Percentiles rank a stretch among this genome's conserved stretches.
Conservation (phyloP, 1,140 invertebrate species). For the Macrotrachela quadricornifera region DNA sequence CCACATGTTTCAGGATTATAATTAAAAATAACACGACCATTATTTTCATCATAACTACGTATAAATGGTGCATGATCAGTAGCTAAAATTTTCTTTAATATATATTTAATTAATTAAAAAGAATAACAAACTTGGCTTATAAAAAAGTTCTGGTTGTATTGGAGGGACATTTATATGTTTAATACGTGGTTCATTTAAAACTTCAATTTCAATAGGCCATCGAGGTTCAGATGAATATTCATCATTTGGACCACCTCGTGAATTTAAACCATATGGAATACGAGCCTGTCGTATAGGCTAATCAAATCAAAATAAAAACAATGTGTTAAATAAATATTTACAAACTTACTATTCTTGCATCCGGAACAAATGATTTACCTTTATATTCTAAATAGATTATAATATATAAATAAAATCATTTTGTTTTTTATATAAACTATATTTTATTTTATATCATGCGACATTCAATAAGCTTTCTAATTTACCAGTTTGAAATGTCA, state of each 20-base stretch:
- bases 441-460: no score
- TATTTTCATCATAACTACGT: constrained; percentile 40
- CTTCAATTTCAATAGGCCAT: constrained; percentile 63
- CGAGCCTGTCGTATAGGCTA: background rate
- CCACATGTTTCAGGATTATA: constrained; percentile 64
- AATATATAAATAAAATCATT: no score
- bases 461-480: no score
- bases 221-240: constrained; percentile 31
- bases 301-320: no score
- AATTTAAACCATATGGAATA: background rate
- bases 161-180: constrained; percentile 51
- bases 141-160: constrained; percentile 51
- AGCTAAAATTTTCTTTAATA: background rate
- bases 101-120: no score
- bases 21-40: constrained; percentile 57
- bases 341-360: no score
- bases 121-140: constrained; percentile 31
- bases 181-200: constrained; percentile 49
- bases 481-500: no score
- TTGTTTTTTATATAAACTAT: no score
- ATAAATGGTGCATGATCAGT: no score
- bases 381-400: no score
- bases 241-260: background rate
- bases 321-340: no score
- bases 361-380: no score